phyloP scores from a whole-genome alignment of 2,113 vertebrate genomes.

The Sula dactylatra region DNA sequence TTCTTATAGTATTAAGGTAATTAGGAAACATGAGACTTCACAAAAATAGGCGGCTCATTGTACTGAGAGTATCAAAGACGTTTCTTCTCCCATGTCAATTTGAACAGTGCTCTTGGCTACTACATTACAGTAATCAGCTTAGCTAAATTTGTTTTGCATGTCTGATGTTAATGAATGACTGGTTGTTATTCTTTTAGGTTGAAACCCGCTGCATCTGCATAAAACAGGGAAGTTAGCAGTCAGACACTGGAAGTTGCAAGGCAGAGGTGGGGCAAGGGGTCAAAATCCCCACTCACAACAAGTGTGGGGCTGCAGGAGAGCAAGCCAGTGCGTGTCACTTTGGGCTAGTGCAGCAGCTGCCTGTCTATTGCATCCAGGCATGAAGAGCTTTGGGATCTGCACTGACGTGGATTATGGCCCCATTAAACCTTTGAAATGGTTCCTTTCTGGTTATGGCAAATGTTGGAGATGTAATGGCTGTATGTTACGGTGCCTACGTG shows the following conservation, averaged over 20 bases:
- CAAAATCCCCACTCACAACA: neutral
- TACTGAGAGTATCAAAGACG: slow-evolving; percentile 34
- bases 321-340: too few relatives aligned
- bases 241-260: neutral
- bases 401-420: neutral
- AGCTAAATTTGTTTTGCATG: slow-evolving; percentile 64
- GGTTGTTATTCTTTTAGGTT: slow-evolving; percentile 21
- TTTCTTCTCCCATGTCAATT: slow-evolving; percentile 54
- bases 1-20: slow-evolving; percentile 56
- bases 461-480: neutral
- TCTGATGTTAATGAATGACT: slow-evolving; percentile 51
- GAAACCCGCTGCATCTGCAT: slow-evolving; percentile 1
- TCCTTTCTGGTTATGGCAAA: neutral
- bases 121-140: slow-evolving; percentile 63
- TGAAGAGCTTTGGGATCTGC: neutral
- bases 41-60: slow-evolving; percentile 46
- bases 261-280: neutral
- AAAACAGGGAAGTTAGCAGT: neutral
- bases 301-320: neutral
- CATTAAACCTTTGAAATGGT: neutral
- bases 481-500: too few relatives aligned
- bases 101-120: slow-evolving; percentile 56
- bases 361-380: fast-evolving
- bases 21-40: slow-evolving; percentile 50
- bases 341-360: neutral